Conservation (phyloP, 2,113 vertebrate species). For the Terrapene triunguis region DNA sequence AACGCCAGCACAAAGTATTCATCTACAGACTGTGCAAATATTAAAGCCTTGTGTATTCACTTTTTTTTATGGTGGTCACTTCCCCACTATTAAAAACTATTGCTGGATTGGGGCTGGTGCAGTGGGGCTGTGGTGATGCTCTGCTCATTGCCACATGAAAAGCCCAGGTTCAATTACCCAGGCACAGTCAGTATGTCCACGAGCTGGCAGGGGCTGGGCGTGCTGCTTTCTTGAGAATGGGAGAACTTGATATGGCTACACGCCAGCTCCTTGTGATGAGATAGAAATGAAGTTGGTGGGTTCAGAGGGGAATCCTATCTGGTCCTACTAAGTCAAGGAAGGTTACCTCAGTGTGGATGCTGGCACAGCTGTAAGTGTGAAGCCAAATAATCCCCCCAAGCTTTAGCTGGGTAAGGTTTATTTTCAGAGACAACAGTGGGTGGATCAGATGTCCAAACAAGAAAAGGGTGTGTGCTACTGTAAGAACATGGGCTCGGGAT, state of each 20-base stretch:
- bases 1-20: background rate
- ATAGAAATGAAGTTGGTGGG: background rate
- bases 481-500: constrained; percentile 70
- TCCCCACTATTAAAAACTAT: background rate
- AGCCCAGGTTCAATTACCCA: background rate
- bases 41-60: background rate
- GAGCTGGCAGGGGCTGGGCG: background rate
- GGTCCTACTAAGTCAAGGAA: rapidly evolving
- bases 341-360: background rate
- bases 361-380: background rate
- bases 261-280: background rate
- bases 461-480: constrained; percentile 74
- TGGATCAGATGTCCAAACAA: constrained; percentile 73
- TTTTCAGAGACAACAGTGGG: constrained; percentile 74
- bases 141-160: background rate
- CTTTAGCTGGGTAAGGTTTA: constrained; percentile 43
- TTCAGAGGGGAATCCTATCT: background rate
- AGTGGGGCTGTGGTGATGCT: background rate
- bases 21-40: background rate
- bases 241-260: background rate
- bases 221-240: background rate
- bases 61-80: background rate
- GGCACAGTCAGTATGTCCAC: background rate
- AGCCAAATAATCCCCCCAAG: background rate
- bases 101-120: background rate